Evolutionary conservation across 2,888 invertebrate species (phyloP).

Genomic region (Noctua janthe): DNA sequence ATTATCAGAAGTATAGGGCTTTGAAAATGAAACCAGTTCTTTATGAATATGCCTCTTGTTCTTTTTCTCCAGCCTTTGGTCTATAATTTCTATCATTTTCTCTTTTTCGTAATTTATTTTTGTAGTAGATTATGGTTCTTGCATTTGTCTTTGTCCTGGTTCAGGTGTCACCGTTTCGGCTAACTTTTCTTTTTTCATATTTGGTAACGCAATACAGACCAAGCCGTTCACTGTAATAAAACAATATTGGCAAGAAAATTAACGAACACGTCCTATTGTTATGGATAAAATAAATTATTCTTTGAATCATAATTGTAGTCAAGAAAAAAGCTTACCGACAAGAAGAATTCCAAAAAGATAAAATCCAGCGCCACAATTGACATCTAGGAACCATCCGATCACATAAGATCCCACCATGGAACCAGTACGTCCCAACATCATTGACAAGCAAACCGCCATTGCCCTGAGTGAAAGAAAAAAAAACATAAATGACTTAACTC

Average conservation of each 20-base stretch:
- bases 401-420: slow-evolving; percentile 92
- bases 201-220: slow-evolving; percentile 81
- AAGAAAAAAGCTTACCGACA: slow-evolving; percentile 74
- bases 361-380: slow-evolving; percentile 91
- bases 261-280: not conserved
- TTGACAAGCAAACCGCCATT: slow-evolving; percentile 91
- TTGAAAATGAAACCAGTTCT: not conserved
- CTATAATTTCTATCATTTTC: not conserved
- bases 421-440: slow-evolving; percentile 92
- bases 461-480: slow-evolving; percentile 81
- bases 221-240: slow-evolving; percentile 80
- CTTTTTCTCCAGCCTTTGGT: not conserved
- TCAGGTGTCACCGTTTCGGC: slow-evolving; percentile 42
- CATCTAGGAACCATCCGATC: slow-evolving; percentile 91
- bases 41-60: not conserved
- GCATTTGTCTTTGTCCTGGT: not conserved
- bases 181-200: slow-evolving; percentile 70
- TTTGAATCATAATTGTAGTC: not conserved
- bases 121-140: slow-evolving; percentile 21
- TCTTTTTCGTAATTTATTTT: not conserved
- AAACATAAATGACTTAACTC: not conserved
- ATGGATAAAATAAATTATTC: not conserved
- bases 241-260: not conserved
- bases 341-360: slow-evolving; percentile 90
- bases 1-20: not conserved